Evolutionary conservation across 1,140 invertebrate genomes (phyloP).

Genomic region (Ladona fulva): DNA sequence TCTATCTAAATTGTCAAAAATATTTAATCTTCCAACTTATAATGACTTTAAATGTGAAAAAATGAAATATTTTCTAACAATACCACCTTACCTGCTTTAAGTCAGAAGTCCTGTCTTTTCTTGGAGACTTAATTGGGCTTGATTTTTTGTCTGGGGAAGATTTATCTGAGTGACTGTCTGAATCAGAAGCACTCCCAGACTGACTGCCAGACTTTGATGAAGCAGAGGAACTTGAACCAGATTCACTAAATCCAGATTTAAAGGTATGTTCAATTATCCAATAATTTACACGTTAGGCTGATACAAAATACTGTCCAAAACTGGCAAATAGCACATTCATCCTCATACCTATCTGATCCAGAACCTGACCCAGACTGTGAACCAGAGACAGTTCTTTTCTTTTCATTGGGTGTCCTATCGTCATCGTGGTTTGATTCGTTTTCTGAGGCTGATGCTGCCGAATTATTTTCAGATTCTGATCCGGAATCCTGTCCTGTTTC

Average conservation of each 20-base stretch:
- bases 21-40: too few relatives aligned
- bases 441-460: constrained; percentile 44
- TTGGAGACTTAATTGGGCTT: background rate
- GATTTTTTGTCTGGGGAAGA: constrained; percentile 14
- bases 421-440: constrained; percentile 35
- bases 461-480: background rate
- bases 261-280: too few relatives aligned
- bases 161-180: constrained; percentile 20
- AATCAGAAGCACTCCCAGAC: constrained; percentile 23
- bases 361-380: constrained; percentile 45
- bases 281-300: too few relatives aligned
- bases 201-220: constrained; percentile 35
- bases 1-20: too few relatives aligned
- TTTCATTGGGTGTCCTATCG: constrained; percentile 31
- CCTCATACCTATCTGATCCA: constrained; percentile 47
- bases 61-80: too few relatives aligned
- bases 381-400: constrained; percentile 47
- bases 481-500: constrained; percentile 39
- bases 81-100: constrained; percentile 25
- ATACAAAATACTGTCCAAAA: background rate
- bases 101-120: constrained; percentile 14
- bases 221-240: constrained; percentile 37
- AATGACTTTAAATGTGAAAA: too few relatives aligned
- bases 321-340: background rate
- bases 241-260: constrained; percentile 29